These are phyloP conservation scores for Trachurus trachurus DNA, from an alignment of 2,797 vertebrate species.

Conservation along the genomic window DNA sequence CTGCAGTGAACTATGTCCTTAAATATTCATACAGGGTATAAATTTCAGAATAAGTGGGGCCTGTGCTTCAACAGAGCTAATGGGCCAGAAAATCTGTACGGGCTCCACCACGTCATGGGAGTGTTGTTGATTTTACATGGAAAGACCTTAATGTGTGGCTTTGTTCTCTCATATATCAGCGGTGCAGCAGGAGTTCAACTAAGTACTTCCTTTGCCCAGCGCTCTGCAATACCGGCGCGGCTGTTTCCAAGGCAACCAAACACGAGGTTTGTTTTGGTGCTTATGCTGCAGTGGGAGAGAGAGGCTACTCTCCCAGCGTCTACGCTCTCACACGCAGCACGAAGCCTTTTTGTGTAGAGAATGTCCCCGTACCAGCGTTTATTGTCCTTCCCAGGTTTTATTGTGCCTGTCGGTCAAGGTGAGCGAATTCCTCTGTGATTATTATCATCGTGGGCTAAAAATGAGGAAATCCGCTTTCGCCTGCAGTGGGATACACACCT, in stretches of 20 bases:
- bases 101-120: slow-evolving; percentile 52
- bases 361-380: slow-evolving; percentile 14
- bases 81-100: slow-evolving; percentile 64
- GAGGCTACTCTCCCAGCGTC: slow-evolving; percentile 45
- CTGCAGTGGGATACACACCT: slow-evolving; percentile 8
- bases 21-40: slow-evolving; percentile 61
- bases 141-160: slow-evolving; percentile 69
- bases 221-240: slow-evolving; percentile 50
- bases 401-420: slow-evolving; percentile 52
- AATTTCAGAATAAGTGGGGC: slow-evolving; percentile 59
- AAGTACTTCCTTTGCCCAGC: slow-evolving; percentile 70
- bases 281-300: slow-evolving; percentile 54
- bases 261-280: slow-evolving; percentile 82
- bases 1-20: slow-evolving; percentile 40
- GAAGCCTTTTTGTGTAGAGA: slow-evolving; percentile 66
- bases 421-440: slow-evolving; percentile 51
- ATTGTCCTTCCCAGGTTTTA: slow-evolving; percentile 38
- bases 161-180: slow-evolving; percentile 71
- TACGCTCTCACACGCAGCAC: slow-evolving; percentile 31
- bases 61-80: slow-evolving; percentile 51
- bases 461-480: slow-evolving; percentile 36
- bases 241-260: slow-evolving; percentile 83
- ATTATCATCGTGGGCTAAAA: slow-evolving; percentile 15
- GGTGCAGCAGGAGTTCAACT: slow-evolving; percentile 68
- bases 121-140: slow-evolving; percentile 59